Evolutionary conservation across 2,888 invertebrate genomes (phyloP), one percentile per base, ranked within the genome.

Genomic region (Marronus borbonicus): DNA sequence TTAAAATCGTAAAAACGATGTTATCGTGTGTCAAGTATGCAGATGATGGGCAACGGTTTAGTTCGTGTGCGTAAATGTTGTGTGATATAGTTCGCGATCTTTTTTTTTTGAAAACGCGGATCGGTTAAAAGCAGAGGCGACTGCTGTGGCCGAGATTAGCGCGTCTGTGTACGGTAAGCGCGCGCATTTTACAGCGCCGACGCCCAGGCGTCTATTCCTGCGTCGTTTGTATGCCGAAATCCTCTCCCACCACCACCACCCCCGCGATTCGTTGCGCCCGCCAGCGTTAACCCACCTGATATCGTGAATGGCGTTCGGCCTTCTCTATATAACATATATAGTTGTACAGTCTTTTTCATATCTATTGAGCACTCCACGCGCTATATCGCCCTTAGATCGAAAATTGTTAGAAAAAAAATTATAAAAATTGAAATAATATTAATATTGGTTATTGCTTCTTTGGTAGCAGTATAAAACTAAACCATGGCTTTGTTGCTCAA

Each of bases 121-220:
- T 49, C 62, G 50, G 69, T 58, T 68, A 39, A 49, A 62, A 74
- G 74, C 62, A 20, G 76, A 76, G 76, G 65, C 76, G 65, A 65
- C 65, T 64, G 76, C 50, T 31, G 64, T 62, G 50, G 65, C 76
- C 76, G 76, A 76, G 65, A 76, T 76, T 65, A 76, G 50, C 65
- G 76, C 76, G 69, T 77, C 77, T 77, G 50, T 70, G 39, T 31
- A 62, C 39, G 60, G 70, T 65, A 66, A 77, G 69, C 58, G 69
- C 69, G 69, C 77, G 68, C 81, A 75, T 70, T 81, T 81, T 77
- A 82, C 86, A 86, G 84, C 86, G 86, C 82, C 83, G 84, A 83
- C 85, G 86, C 85, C 85, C 80, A 83, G 52, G 70, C 70, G 70
- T 70, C 84, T 85, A 85, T 84, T 83, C 83, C 81, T 79, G 80